Evolutionary conservation across 2,888 invertebrate genomes (phyloP).

Genomic region (Apamea anceps): DNA sequence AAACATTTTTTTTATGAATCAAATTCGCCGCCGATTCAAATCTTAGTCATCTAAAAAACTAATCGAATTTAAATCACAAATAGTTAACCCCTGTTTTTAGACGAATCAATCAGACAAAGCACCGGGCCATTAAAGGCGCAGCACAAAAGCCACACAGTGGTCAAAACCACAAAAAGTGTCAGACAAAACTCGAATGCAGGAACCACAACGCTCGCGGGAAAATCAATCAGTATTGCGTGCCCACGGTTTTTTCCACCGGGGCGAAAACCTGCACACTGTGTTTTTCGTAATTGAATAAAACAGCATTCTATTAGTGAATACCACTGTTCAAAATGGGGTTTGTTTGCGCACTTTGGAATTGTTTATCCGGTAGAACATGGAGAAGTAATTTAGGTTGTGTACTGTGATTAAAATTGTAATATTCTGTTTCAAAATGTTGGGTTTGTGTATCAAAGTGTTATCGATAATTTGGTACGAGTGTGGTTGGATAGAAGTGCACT

Average conservation of each 20-base stretch:
- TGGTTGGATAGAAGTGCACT: not conserved
- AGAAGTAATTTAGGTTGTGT: constrained; percentile 9
- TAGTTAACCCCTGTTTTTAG: constrained; percentile 55
- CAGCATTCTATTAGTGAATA: constrained; percentile 60
- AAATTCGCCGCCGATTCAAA: not conserved
- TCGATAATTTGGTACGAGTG: not conserved
- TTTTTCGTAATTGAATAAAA: constrained; percentile 66
- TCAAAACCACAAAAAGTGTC: constrained; percentile 70
- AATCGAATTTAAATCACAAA: constrained; percentile 3
- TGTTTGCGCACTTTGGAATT: constrained; percentile 41
- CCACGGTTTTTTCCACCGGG: constrained; percentile 51
- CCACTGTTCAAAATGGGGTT: constrained; percentile 57
- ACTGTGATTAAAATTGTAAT: constrained; percentile 30
- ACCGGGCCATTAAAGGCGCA: constrained; percentile 61
- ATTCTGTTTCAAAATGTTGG: constrained; percentile 27
- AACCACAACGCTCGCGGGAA: constrained; percentile 68
- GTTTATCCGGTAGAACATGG: constrained; percentile 32
- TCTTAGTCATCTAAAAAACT: not conserved
- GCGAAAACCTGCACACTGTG: constrained; percentile 53
- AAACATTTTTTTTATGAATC: not conserved
- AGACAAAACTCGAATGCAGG: constrained; percentile 68
- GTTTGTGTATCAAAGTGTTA: not conserved
- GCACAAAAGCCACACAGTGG: constrained; percentile 64
- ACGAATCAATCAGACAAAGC: constrained; percentile 67
- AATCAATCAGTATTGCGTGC: constrained; percentile 73